phyloP scores from a whole-genome alignment of 1,140 invertebrate species.

The Polypedilum pembai region DNA sequence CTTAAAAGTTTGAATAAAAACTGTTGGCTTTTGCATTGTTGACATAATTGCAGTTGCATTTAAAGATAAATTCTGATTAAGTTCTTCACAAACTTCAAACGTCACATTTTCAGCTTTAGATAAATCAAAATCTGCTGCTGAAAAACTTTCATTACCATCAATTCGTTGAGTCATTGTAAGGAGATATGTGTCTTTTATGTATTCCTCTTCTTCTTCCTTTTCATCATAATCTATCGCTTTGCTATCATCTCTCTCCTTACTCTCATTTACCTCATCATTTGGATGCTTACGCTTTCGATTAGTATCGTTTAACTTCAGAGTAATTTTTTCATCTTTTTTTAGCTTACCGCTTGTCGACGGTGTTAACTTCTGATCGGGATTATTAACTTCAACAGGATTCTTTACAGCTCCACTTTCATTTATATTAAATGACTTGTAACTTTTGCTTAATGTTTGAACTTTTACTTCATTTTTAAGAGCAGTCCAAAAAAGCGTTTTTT shows the following conservation, averaged over 20 bases:
- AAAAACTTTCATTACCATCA: conserved; percentile 35
- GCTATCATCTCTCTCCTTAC: not conserved
- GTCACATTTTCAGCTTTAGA: conserved; percentile 42
- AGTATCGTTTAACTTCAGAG: not conserved
- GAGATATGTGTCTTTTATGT: conserved; percentile 56
- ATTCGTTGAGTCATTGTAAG: conserved; percentile 57
- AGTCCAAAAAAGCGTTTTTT: conserved; percentile 52
- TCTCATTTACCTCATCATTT: conserved; percentile 34
- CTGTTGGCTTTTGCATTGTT: conserved; percentile 50
- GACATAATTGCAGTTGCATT: conserved; percentile 52
- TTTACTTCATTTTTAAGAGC: conserved; percentile 50
- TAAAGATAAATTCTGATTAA: conserved; percentile 49
- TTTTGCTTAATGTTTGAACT: conserved; percentile 48
- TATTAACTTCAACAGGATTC: not conserved
- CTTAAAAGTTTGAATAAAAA: conserved; percentile 70
- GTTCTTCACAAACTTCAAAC: conserved; percentile 47
- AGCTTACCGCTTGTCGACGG: not conserved
- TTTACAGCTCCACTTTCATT: conserved; percentile 13
- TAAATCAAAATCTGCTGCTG: conserved; percentile 38
- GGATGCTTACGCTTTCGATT: conserved; percentile 35
- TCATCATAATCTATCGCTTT: conserved; percentile 32
- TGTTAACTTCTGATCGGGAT: not conserved
- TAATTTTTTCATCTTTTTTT: not conserved
- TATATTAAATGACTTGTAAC: conserved; percentile 40
- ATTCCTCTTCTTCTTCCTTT: conserved; percentile 41